Evolutionary conservation across 2,113 vertebrate species (phyloP).

Genomic region (Leptocoma aspasia): DNA sequence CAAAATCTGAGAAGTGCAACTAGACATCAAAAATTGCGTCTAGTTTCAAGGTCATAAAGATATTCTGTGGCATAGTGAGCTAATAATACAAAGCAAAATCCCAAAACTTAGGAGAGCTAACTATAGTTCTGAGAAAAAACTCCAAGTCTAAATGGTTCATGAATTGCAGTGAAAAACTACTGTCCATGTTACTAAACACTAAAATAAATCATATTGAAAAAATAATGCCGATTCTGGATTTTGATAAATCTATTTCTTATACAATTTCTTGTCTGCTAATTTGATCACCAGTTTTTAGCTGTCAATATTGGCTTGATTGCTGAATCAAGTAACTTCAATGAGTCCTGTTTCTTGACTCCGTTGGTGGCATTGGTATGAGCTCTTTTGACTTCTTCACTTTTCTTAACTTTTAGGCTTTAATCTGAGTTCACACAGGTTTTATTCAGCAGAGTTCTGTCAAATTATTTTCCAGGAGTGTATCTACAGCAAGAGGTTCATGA

Average conservation of each 20-base stretch:
- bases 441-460: not conserved
- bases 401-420: not conserved
- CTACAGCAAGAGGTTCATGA: not conserved
- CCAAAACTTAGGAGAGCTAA: not conserved
- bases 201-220: not conserved
- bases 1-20: not conserved
- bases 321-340: not conserved
- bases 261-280: not conserved
- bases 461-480: not conserved
- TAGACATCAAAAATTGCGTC: not conserved
- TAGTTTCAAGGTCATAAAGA: not conserved
- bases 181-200: not conserved
- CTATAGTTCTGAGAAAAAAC: not conserved
- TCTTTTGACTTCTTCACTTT: not conserved
- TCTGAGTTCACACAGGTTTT: not conserved
- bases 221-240: not conserved
- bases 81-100: not conserved
- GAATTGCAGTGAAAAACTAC: not conserved
- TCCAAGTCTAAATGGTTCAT: not conserved
- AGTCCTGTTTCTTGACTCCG: accelerated
- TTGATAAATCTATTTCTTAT: not conserved
- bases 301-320: not conserved
- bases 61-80: not conserved
- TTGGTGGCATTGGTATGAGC: not conserved
- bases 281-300: not conserved